Evolutionary conservation across 2,113 vertebrate genomes (phyloP).

Genomic region (Vombatus ursinus): DNA sequence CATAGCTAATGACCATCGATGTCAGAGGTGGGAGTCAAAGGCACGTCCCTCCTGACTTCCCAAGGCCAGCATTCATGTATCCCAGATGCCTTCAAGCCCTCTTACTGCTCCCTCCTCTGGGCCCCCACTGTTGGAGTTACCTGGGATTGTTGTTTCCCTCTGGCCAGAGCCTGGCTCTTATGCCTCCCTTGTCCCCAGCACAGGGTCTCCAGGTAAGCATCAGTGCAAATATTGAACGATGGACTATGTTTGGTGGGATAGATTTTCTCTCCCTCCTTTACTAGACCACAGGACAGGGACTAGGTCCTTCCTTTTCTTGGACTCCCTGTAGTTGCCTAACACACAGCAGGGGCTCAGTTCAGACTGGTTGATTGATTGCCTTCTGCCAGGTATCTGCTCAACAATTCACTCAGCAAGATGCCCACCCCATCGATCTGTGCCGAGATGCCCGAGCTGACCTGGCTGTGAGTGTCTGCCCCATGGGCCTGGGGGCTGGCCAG

Average conservation of each 20-base stretch:
- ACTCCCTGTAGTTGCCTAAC: not conserved
- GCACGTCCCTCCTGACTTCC: not conserved
- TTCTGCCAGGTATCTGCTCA: slow-evolving; percentile 76
- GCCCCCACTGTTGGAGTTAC: not conserved
- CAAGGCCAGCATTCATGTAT: not conserved
- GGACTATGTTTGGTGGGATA: not conserved
- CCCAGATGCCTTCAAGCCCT: not conserved
- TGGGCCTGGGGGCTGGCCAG: not conserved
- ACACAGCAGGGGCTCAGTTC: not conserved
- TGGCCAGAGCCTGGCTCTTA: not conserved
- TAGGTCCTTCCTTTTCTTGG: not conserved
- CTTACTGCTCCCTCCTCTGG: not conserved
- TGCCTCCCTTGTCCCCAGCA: not conserved
- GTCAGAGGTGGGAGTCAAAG: not conserved
- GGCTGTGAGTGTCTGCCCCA: slow-evolving; percentile 74
- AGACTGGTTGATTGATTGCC: not conserved
- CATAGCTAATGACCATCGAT: not conserved
- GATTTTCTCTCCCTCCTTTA: not conserved
- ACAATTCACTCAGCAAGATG: slow-evolving; percentile 76
- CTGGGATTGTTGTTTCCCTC: not conserved
- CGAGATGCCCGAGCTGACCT: slow-evolving; percentile 79
- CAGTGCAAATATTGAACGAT: not conserved
- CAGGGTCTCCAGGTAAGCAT: not conserved
- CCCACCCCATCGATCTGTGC: slow-evolving; percentile 72
- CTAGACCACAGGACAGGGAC: not conserved